Percentiles rank a stretch among this genome's conserved stretches.
phyloP scores from a whole-genome alignment of 2,113 vertebrate species.

The Okapia johnstoni region DNA sequence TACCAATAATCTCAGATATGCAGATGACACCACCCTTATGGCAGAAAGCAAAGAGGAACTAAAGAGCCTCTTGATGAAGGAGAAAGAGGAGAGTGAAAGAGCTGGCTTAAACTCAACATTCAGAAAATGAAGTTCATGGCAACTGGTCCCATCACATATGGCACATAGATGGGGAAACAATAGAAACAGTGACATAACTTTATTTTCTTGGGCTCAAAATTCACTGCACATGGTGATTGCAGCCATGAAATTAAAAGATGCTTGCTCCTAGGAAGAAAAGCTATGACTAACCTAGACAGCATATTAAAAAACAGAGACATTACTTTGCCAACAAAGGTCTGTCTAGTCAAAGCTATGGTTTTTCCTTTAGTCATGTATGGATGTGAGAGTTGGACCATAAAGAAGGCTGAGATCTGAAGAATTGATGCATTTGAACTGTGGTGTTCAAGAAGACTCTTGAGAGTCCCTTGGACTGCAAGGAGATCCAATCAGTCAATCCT shows the following conservation, averaged over 20 bases:
- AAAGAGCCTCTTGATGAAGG: neutral
- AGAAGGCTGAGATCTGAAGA: neutral
- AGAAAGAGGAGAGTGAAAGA: neutral
- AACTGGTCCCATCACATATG: neutral
- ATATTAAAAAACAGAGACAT: neutral
- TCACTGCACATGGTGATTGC: neutral
- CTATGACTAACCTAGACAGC: neutral
- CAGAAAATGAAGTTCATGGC: neutral
- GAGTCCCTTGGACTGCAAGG: neutral
- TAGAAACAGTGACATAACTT: neutral
- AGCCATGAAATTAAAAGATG: neutral
- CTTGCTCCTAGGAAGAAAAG: neutral
- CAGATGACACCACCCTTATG: neutral
- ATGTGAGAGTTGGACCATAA: neutral
- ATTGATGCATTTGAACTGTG: neutral
- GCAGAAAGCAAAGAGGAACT: neutral
- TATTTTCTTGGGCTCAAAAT: neutral
- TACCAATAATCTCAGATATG: neutral
- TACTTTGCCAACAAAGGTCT: neutral
- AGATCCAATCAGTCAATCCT: neutral
- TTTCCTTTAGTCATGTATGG: neutral
- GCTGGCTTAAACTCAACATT: neutral
- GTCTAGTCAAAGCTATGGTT: neutral
- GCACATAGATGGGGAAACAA: neutral
- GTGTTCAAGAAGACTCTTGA: neutral